Conservation (phyloP, 2,113 vertebrate species). For the Ceyx cyanopectus region DNA sequence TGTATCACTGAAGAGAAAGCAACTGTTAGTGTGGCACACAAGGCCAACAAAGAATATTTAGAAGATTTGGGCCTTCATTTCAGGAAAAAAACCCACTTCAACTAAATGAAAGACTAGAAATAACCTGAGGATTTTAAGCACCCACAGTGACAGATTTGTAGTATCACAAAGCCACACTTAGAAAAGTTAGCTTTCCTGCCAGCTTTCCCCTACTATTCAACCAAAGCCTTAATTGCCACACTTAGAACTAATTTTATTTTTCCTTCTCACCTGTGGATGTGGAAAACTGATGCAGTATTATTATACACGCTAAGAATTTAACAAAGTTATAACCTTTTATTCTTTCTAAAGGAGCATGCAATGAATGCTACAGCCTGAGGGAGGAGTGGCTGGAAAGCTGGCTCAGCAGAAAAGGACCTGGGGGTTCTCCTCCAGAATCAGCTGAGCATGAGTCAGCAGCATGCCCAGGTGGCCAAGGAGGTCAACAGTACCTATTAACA, state of each 20-base stretch:
- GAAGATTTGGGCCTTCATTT: neutral
- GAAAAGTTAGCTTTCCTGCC: neutral
- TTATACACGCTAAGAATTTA: neutral
- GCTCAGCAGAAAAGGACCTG: too few species aligned
- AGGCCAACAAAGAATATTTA: neutral
- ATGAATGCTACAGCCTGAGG: too few species aligned
- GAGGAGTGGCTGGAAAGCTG: too few species aligned
- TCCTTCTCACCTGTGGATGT: accelerated
- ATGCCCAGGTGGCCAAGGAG: too few species aligned
- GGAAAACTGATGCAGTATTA: neutral
- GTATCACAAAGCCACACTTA: neutral
- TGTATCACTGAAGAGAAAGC: neutral
- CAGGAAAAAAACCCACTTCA: neutral
- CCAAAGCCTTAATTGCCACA: neutral
- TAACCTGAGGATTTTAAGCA: neutral
- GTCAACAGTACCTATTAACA: too few species aligned
- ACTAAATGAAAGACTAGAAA: neutral
- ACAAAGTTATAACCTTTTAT: neutral
- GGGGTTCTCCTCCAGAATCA: too few species aligned
- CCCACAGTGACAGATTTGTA: accelerated
- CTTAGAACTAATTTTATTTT: neutral
- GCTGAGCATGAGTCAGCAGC: too few species aligned
- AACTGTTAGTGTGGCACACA: neutral
- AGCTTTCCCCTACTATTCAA: neutral
- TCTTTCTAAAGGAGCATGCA: neutral